Evolutionary conservation across 2,888 invertebrate species (phyloP), one percentile per base, ranked within the genome.

Genomic region (Dasypolia templi): DNA sequence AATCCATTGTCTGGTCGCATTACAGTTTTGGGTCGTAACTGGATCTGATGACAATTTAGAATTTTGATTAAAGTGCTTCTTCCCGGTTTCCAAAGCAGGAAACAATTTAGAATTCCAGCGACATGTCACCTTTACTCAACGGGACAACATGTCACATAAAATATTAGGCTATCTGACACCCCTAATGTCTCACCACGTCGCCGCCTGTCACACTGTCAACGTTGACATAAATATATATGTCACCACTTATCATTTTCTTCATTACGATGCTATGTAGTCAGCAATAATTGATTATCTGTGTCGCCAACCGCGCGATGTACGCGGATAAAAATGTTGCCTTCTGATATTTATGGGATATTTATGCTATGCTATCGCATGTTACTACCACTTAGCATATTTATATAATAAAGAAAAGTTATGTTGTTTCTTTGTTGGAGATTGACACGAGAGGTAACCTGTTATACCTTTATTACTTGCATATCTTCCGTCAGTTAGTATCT

Each of bases 211-310:
- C 56, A 65, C 68, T 77, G 83, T 84, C 88, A 75, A 68, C 72
- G 72, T 51, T 82, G 84, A 85, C 81, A 87, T 83, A 83, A 79
- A 83, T 83, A 82, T 79, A 81, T 82, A 81, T 85, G 86, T 84
- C 84, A 84, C 67, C 75, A 77, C 81, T 74, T 81, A 80, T 86
- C 82, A 85, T 79, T 81, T 81, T 82, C 83, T 73, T 82, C 81
- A 82, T 82, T 87, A 81, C 72, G 69, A 78, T 55, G 78, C 62
- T 81, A 78, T 77, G 80, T 75, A 76, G 79, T 75, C 76, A 66
- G 75, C 84, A 78, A 86, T 84, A 78, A 86, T 84, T 82, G 83
- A 83, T 81, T 83, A 81, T 81, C 77, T 76, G 72, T 72, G 72
- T 64, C 69, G 83, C 61, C 69, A 72, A 72, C 68, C 61, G 51